These are phyloP conservation scores for Microtus montanus DNA, from an alignment of 2,113 vertebrate species.

Conservation along the genomic window DNA sequence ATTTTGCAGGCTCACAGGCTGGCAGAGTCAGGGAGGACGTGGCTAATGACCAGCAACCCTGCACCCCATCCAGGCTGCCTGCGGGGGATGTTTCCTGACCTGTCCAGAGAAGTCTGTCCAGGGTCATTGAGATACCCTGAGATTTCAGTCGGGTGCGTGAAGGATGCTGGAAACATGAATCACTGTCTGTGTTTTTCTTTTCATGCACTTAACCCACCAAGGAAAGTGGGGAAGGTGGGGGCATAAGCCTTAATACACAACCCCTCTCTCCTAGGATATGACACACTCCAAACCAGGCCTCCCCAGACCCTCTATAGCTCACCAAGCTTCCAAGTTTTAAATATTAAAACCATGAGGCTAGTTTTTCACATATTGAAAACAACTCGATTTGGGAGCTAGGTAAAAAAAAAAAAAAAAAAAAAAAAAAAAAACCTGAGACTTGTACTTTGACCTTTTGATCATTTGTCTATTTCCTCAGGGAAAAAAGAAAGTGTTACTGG, in stretches of 20 bases:
- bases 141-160: conserved; percentile 82
- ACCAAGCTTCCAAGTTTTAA: not conserved
- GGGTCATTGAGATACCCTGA: conserved; percentile 19
- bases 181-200: not conserved
- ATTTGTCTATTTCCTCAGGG: not conserved
- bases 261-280: not conserved
- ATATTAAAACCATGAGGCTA: not conserved
- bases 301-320: not conserved
- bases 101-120: conserved; percentile 4
- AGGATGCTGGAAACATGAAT: conserved; percentile 60
- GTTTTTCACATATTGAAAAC: not conserved
- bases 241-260: conserved; percentile 64
- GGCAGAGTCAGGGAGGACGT: conserved; percentile 44
- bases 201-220: conserved; percentile 77
- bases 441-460: conserved; percentile 19
- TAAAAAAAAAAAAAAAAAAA: conserved; percentile 31
- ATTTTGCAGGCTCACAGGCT: conserved; percentile 78
- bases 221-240: conserved; percentile 48
- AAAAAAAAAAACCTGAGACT: not conserved
- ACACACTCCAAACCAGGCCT: not conserved
- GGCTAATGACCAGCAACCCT: not conserved
- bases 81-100: not conserved
- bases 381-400: conserved; percentile 8
- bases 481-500: not conserved
- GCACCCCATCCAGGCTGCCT: conserved; percentile 13